Evolutionary conservation across 2,797 vertebrate genomes (phyloP).

Genomic region (Enoplosus armatus): DNA sequence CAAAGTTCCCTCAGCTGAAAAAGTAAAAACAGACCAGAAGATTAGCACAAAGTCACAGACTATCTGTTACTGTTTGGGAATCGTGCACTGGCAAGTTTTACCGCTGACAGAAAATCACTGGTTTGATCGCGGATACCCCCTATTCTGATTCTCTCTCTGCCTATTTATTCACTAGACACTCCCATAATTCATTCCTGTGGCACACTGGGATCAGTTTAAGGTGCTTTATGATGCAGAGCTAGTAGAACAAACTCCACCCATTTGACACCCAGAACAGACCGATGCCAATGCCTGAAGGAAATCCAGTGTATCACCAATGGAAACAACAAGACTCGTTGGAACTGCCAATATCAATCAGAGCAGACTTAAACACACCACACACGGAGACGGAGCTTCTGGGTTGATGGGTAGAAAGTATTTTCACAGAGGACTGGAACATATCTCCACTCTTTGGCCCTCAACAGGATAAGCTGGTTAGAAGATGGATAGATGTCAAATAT

Average conservation of each 20-base stretch:
- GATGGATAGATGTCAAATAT: conserved; percentile 8
- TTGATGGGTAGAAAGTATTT: conserved; percentile 21
- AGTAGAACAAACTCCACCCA: conserved; percentile 32
- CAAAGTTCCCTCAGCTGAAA: background rate
- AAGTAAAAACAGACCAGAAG: conserved; percentile 27
- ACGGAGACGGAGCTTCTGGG: conserved; percentile 14
- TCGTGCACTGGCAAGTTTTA: conserved; percentile 35
- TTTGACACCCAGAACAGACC: conserved; percentile 23
- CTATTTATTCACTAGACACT: conserved; percentile 43
- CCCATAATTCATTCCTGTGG: conserved; percentile 43
- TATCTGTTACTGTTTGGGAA: conserved; percentile 26
- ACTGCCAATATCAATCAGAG: conserved; percentile 1
- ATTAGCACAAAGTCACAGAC: conserved; percentile 30
- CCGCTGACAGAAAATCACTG: conserved; percentile 20
- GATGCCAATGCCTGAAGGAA: conserved; percentile 29
- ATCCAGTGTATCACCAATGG: conserved; percentile 28
- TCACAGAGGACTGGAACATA: conserved; percentile 2
- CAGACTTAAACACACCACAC: conserved; percentile 14
- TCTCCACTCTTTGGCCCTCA: background rate
- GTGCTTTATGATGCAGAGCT: conserved; percentile 48
- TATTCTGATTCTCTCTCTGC: conserved; percentile 23
- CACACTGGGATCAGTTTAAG: conserved; percentile 40
- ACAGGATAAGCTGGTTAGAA: conserved; percentile 24
- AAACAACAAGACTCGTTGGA: conserved; percentile 22
- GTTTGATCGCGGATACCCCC: conserved; percentile 4